Evolutionary conservation across 2,797 vertebrate genomes (phyloP), one percentile per base, ranked within the genome.

Genomic region (Poecilia picta): DNA sequence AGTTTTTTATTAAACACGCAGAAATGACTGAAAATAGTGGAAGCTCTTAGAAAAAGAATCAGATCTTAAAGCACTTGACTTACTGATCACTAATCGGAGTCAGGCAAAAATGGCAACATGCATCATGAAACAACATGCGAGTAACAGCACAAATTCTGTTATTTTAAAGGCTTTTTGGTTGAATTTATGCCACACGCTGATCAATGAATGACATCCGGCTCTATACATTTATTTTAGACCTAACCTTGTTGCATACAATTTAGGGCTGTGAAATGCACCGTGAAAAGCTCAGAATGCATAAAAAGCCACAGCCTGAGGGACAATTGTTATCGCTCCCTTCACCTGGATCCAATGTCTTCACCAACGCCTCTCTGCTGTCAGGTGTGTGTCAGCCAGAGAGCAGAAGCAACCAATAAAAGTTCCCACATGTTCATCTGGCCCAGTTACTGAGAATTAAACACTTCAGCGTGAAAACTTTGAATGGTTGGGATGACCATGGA

Each of bases 331-430:
- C 55, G 49, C n/a, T 49, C 45, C 31, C 31, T 36, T 66, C 57
- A 76, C 74, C 74, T 66, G 74, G 74, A 66, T 49, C 39, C 41
- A 13, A 1, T 45, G 74, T 41, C 47, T 39, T 64, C 74, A 47
- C 45, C 23, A 12, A 46, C 41, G 59, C 43, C 39, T 33, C 43
- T 75, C 12, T 66, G 36, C 57, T 36, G 74, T 49, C 41, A 45
- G 28, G 28, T 62, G 55, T 46, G 74, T 31, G 25, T 51, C 41
- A 41, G 23, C 39, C n/a, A 28, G 41, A 13, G 33, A 75, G 53
- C 16, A 31, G 39, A 4, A 45, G n/a, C 33, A 12, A 36, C 51
- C 31, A 74, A 13, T 25, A 13, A 25, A 71, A 71, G 41, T 71
- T 71, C 41, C 6, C 25, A 6, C 66, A 28, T 71, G 41, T 71